Evolutionary conservation across 2,113 vertebrate genomes (phyloP).

Genomic region (Ictidomys tridecemlineatus): DNA sequence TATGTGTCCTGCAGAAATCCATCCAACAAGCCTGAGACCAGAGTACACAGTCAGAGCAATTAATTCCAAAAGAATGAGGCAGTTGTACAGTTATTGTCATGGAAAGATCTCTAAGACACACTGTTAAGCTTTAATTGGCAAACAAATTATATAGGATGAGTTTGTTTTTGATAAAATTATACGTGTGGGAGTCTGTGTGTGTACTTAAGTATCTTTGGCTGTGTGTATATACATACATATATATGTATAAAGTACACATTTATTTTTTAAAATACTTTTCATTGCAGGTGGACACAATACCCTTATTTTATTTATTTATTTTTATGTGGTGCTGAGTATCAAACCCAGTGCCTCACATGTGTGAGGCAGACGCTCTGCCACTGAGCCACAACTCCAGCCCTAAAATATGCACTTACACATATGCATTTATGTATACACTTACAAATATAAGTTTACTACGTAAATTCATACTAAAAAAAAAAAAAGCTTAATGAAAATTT

Average conservation of each 20-base stretch:
- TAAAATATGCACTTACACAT: not conserved
- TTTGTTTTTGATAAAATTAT: not conserved
- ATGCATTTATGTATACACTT: not conserved
- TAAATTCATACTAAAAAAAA: not conserved
- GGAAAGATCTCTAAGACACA: not conserved
- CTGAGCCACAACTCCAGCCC: no score
- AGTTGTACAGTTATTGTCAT: not conserved
- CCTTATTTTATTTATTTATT: no score
- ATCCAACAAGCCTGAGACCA: not conserved
- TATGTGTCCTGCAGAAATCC: not conserved
- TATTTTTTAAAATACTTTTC: not conserved
- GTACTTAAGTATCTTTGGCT: not conserved
- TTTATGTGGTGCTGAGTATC: no score
- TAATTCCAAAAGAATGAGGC: not conserved
- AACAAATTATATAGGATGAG: not conserved
- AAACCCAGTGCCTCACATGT: no score
- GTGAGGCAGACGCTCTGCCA: no score
- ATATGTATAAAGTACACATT: not conserved
- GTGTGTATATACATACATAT: not conserved
- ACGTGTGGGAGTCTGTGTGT: not conserved
- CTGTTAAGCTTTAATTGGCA: not conserved
- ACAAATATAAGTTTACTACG: not conserved
- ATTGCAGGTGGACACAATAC: no score
- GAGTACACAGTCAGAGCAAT: not conserved
- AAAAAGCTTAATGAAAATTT: not conserved